Percentiles rank a stretch among this genome's conserved stretches.
phyloP scores from a whole-genome alignment of 2,797 vertebrate genomes.

The Semaprochilodus insignis region DNA sequence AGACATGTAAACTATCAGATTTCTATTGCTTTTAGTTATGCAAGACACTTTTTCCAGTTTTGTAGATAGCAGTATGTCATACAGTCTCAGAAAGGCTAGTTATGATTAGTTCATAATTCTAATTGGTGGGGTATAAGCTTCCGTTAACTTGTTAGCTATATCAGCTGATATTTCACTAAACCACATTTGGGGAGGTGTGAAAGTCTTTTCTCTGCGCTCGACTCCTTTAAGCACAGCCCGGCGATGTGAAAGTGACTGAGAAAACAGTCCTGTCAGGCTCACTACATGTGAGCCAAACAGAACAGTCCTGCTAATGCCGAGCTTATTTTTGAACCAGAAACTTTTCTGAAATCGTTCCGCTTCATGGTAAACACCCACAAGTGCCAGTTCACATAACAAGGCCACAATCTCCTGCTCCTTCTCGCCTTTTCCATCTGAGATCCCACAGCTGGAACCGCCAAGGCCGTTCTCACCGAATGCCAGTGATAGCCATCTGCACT shows the following conservation, averaged over 20 bases:
- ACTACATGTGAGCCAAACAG: conserved; percentile 18
- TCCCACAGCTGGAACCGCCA: conserved; percentile 67
- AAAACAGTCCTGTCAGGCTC: background rate
- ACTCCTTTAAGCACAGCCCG: too few relatives aligned
- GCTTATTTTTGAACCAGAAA: conserved; percentile 25
- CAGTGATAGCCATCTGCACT: conserved; percentile 67
- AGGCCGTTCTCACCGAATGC: conserved; percentile 56
- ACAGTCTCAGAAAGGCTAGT: too few relatives aligned
- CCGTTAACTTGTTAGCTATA: too few relatives aligned
- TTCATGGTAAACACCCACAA: conserved; percentile 43
- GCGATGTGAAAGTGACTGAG: background rate
- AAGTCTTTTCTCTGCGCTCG: background rate
- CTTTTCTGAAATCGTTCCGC: conserved; percentile 16
- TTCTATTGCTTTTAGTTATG: too few relatives aligned
- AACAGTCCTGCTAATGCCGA: background rate
- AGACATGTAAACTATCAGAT: too few relatives aligned
- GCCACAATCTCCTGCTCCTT: conserved; percentile 18
- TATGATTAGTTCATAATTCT: too few relatives aligned
- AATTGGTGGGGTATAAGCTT: too few relatives aligned
- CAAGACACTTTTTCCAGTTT: too few relatives aligned
- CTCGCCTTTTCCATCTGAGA: conserved; percentile 66
- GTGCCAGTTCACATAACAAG: conserved; percentile 33
- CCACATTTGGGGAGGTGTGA: background rate
- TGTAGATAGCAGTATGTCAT: too few relatives aligned
- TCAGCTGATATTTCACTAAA: background rate